phyloP scores from a whole-genome alignment of 2,113 vertebrate genomes.

The Ceyx melanurus region DNA sequence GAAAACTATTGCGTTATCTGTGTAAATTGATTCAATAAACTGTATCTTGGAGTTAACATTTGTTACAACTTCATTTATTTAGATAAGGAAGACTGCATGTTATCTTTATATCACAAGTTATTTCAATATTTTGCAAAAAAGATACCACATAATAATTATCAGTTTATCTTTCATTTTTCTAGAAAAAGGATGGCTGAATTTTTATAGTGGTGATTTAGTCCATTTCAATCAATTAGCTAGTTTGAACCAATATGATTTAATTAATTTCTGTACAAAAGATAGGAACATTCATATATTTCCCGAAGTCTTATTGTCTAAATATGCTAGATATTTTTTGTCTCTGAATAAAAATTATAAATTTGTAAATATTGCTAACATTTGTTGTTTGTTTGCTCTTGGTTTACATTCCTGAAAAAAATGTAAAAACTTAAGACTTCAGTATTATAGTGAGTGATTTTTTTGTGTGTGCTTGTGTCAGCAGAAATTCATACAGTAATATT shows the following conservation, averaged over 20 bases:
- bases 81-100: background rate
- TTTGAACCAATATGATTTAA: background rate
- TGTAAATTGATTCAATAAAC: background rate
- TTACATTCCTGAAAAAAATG: background rate
- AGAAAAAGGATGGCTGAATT: background rate
- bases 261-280: background rate
- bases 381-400: background rate
- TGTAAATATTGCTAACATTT: accelerated
- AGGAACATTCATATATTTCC: background rate
- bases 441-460: background rate
- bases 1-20: background rate
- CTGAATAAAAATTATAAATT: background rate
- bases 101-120: background rate
- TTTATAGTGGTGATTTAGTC: background rate
- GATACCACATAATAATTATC: background rate
- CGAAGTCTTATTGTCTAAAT: background rate
- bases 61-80: background rate
- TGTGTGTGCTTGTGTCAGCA: background rate
- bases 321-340: background rate
- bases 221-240: background rate
- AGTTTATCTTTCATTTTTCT: background rate
- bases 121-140: background rate
- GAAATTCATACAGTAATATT: background rate
- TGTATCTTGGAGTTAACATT: background rate
- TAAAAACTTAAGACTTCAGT: background rate